Evolutionary conservation across 2,797 vertebrate species (phyloP).

Genomic region (Alouatta caraya): DNA sequence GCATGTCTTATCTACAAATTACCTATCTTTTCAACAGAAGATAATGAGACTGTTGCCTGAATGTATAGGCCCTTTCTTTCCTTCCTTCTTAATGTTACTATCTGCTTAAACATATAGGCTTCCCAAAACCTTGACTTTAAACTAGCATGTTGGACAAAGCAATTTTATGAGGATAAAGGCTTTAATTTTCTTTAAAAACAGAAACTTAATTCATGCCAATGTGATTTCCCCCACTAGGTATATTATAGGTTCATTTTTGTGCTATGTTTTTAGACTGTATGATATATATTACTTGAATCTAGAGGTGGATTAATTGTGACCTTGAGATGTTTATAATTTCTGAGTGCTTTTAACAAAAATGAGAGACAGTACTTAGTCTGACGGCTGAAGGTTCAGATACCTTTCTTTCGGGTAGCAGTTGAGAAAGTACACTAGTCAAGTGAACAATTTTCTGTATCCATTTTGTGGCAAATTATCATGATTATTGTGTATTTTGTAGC

Average conservation of each 20-base stretch:
- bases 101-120: not conserved
- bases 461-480: slow-evolving; percentile 18
- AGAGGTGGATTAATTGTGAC: slow-evolving; percentile 10
- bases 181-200: slow-evolving; percentile 54
- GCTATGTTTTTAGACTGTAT: not conserved
- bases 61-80: not conserved
- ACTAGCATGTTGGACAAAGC: not conserved
- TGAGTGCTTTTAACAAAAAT: slow-evolving; percentile 37
- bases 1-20: not conserved
- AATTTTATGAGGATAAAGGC: not conserved
- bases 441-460: slow-evolving; percentile 38
- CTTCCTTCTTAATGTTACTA: not conserved
- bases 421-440: slow-evolving; percentile 9
- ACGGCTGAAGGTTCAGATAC: not conserved
- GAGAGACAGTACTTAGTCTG: not conserved
- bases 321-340: slow-evolving; percentile 37
- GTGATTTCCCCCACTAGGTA: not conserved
- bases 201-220: not conserved
- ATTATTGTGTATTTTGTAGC: not conserved
- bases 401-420: slow-evolving; percentile 2
- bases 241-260: not conserved
- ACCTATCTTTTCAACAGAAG: not conserved
- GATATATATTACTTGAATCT: not conserved
- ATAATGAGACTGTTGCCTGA: not conserved
- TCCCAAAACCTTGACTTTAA: not conserved